Base-by-base conservation (phyloP, 2,888 invertebrate species). In the Platycheirus albimanus region DNA sequence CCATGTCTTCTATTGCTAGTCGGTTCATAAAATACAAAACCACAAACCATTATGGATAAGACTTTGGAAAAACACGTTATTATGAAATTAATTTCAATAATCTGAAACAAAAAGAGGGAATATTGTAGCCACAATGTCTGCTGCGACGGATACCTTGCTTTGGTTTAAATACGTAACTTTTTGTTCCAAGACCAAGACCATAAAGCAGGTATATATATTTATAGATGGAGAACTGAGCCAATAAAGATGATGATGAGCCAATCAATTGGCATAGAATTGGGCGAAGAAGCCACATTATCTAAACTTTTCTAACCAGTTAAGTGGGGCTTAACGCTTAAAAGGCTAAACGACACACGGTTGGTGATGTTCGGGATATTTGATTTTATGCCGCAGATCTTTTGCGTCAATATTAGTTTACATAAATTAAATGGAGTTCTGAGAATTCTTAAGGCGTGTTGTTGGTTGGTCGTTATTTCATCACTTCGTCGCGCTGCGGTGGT, bases 281-380 rank as follows among this genome's bases (percentile, higher is more conserved):
- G 28, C 20, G 58, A 33, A 49, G 58, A 70, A 51, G 45, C 47
- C 69, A 24, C 52, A 51, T 49, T 58, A 33, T n/a, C n/a, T n/a
- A n/a, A n/a, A 66, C 58, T 51, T 33, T 28, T 49, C 43, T 30
- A 69, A 76, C 76, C 61, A 63, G 69, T 76, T 69, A 61, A 61
- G 61, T 45, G 11, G 19, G 45, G 28, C n/a, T n/a, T n/a, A n/a
- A n/a, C n/a, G n/a, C n/a, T n/a, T n/a, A n/a, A n/a, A n/a, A n/a
- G n/a, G n/a, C 45, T 61, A 61, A 61, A 61, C 43, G 30, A 45
- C 61, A n/a, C n/a, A n/a, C n/a, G n/a, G n/a, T n/a, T n/a, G n/a
- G 17, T 61, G 58, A 13, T 56, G 58, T 45, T 45, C 28, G 61
- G 19, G 45, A 13, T 45, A 45, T 61, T 45, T 45, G 45, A 30